Conservation (phyloP, 2,888 invertebrate genomes). For the Ligdia adustata region DNA sequence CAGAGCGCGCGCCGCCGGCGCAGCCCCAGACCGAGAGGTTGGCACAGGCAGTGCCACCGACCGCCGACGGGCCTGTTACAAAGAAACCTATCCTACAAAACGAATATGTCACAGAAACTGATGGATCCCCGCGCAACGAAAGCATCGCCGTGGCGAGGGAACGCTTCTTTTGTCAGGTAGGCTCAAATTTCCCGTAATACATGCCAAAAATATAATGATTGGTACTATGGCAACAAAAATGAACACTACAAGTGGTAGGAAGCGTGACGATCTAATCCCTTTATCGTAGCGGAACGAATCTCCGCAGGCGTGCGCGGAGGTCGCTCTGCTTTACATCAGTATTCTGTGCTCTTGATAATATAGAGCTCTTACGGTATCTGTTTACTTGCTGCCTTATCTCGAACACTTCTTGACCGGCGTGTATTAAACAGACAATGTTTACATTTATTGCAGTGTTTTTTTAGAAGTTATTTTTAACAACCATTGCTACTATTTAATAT, state of each 20-base stretch:
- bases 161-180: conserved; percentile 78
- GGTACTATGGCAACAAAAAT: conserved; percentile 50
- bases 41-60: conserved; percentile 53
- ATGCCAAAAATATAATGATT: conserved; percentile 26
- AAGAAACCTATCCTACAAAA: conserved; percentile 33
- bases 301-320: conserved; percentile 49
- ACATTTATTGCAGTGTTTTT: too few species aligned
- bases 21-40: conserved; percentile 57
- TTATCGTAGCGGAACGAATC: conserved; percentile 74
- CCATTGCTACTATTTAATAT: too few species aligned
- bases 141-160: conserved; percentile 74
- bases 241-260: conserved; percentile 48
- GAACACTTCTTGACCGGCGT: conserved; percentile 26
- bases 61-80: conserved; percentile 43
- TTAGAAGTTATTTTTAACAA: too few species aligned
- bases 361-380: conserved; percentile 55
- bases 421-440: conserved; percentile 58
- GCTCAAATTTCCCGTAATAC: conserved; percentile 23
- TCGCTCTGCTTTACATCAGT: conserved; percentile 70
- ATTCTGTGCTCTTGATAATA: conserved; percentile 44
- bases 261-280: conserved; percentile 67
- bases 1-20: conserved; percentile 63
- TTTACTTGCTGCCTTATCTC: conserved; percentile 49
- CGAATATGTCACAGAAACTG: conserved; percentile 44
- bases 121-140: conserved; percentile 57